These are phyloP conservation scores for Callinectes sapidus DNA, from an alignment of 2,888 invertebrate species.

Conservation along the genomic window DNA sequence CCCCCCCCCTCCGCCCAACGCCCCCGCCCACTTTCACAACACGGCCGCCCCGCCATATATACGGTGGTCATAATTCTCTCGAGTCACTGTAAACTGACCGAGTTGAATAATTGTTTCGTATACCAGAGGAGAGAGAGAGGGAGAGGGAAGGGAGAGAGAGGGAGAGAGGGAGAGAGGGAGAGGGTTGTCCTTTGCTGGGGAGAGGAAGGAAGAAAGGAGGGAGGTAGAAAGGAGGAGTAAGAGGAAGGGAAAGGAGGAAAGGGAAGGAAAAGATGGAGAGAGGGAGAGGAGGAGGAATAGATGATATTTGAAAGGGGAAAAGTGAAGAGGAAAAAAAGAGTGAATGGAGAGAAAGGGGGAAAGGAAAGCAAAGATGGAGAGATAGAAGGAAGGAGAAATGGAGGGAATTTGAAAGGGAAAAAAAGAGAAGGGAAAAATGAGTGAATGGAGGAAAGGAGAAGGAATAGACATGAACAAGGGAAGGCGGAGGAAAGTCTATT, in stretches of 20 bases:
- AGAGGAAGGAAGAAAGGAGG: background rate
- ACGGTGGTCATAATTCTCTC: slow-evolving; percentile 3
- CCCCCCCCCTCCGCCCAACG: too few relatives aligned
- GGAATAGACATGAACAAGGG: background rate
- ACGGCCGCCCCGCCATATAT: background rate
- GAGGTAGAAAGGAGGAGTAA: background rate
- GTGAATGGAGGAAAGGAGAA: too few relatives aligned
- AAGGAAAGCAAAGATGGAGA: too few relatives aligned
- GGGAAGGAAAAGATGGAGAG: background rate
- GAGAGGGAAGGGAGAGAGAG: too few relatives aligned
- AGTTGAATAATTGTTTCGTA: slow-evolving; percentile 11
- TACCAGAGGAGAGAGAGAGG: background rate
- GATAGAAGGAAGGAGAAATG: background rate
- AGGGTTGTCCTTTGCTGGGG: background rate
- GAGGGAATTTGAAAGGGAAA: background rate
- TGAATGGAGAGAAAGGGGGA: background rate
- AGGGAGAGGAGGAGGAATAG: background rate
- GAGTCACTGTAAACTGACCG: background rate
- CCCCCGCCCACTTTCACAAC: slow-evolving; percentile 20
- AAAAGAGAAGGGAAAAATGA: background rate
- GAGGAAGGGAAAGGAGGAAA: background rate
- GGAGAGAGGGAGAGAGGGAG: background rate
- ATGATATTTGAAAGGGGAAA: background rate
- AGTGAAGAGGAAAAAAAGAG: too few relatives aligned
- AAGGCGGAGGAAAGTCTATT: background rate